Conservation (phyloP, 2,797 vertebrate genomes). For the Pempheris klunzingeri region DNA sequence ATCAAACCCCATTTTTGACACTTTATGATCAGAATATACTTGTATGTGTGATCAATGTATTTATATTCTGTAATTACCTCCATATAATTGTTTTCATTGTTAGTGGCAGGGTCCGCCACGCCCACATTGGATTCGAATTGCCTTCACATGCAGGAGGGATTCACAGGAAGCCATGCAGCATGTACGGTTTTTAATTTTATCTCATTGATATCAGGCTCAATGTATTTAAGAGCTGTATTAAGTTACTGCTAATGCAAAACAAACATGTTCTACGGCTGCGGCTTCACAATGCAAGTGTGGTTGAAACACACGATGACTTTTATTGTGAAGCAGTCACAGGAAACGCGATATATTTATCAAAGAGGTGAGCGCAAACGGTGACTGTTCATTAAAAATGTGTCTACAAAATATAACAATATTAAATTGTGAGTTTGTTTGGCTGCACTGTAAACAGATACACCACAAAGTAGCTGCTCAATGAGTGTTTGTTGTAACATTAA, state of each 20-base stretch:
- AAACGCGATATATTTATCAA: too few species aligned
- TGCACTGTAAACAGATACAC: not conserved
- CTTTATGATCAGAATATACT: not conserved
- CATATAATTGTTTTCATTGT: not conserved
- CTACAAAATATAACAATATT: too few species aligned
- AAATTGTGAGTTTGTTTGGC: not conserved
- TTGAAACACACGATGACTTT: not conserved
- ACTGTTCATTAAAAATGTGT: too few species aligned
- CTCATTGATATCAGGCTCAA: not conserved
- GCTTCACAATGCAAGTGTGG: not conserved
- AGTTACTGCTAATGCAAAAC: not conserved
- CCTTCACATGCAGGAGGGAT: not conserved
- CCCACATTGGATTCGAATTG: not conserved
- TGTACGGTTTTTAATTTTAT: not conserved
- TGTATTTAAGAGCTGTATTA: not conserved
- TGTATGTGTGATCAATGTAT: not conserved
- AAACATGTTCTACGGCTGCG: not conserved
- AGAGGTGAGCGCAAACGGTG: too few species aligned
- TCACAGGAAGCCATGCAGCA: not conserved
- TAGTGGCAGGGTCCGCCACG: not conserved
- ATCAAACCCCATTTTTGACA: not conserved
- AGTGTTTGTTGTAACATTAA: too few species aligned
- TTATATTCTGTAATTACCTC: not conserved
- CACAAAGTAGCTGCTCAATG: not conserved
- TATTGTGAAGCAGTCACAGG: not conserved